Base-by-base conservation (phyloP, 2,888 invertebrate species). In the Calliphora vomitoria region DNA sequence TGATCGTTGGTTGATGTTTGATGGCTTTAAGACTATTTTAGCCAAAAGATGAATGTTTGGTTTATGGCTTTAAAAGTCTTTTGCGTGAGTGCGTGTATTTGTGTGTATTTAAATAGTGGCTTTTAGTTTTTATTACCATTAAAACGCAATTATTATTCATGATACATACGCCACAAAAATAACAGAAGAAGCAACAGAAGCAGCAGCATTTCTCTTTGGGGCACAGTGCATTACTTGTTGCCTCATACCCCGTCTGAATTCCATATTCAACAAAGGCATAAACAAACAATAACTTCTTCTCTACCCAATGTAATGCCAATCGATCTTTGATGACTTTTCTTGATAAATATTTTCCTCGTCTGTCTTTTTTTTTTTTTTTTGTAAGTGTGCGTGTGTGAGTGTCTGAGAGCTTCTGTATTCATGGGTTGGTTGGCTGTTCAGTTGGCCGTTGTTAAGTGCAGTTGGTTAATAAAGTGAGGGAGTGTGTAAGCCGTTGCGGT, bases 241-340 rank as follows among this genome's bases (percentile, higher is more conserved):
- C 76, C 69, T 62, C 81, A 20, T 71, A 62, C 55, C 25, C 25
- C 11, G 71, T 72, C 69, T 71, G n/a, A 10, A 81, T 76, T 38
- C 15, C 71, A 41, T 85, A 81, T 68, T 31, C 38, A 75, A 83
- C 71, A 79, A 78, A 53, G 62, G 68, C 85, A 62, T 35, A 81
- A 84, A 66, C 55, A 81, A 72, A 58, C 74, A 66, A n/a, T 66
- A 75, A 72, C 72, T 78, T 25, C 53, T 60, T 69, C 69, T 60
- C 44, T 41, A 55, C 5, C 75, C 58, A 83, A 81, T 86, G 90
- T 78, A 89, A 87, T 90, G 91, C 90, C 92, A 91, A 91, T 92
- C 91, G 90, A 91, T 91, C 91, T 91, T 90, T 91, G 91, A 91
- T 90, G 87, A 90, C 88, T 91, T 91, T 90, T 91, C 91, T 89